Evolutionary conservation across 2,888 invertebrate species (phyloP), one percentile per base, ranked within the genome.

Genomic region (Harpalus rubripes): DNA sequence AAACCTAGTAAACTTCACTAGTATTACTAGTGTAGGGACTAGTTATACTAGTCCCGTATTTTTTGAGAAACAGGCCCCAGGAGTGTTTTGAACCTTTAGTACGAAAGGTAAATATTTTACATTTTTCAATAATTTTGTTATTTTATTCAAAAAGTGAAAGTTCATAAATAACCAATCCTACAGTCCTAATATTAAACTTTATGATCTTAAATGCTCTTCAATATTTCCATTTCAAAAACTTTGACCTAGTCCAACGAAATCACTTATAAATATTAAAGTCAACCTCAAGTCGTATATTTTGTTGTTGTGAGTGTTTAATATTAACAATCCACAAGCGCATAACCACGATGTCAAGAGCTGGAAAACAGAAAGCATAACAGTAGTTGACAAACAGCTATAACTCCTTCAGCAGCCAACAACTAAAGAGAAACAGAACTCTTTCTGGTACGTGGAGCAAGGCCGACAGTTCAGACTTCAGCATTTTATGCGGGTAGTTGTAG

Each of bases 321-420:
- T 59, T 12, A 59, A 59, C 59, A 59, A 15, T 59, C 15, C 59
- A 59, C 16, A 59, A 59, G 18, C 10, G 59, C 59, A 16, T 16
- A 59, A 59, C 16, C 16, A 59, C n/a, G 18, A 22, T 63, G 22
- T 26, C 63, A 63, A 22, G 32, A 44, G 44, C 59, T 16, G n/a
- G 61, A 61, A 26, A 79, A 10, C 61, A 41, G 61, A 61, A 26
- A 79, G 15, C 61, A 41, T 79, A 61, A 61, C 79, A 44, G n/a
- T 16, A 68, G 82, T 82, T 82, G 72, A 72, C 68, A 56, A 82
- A 82, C 72, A 72, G 16, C 65, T 32, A 82, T 82, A 82, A 82
- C 65, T 81, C 52, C 41, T 65, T 68, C 44, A 58, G 16, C 16
- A 65, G n/a, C 7, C 16, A 44, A 41, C 72, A 74, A 41, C 18